Evolutionary conservation across 2,888 invertebrate species (phyloP), one percentile per base, ranked within the genome.

Genomic region (Polia nebulosa): DNA sequence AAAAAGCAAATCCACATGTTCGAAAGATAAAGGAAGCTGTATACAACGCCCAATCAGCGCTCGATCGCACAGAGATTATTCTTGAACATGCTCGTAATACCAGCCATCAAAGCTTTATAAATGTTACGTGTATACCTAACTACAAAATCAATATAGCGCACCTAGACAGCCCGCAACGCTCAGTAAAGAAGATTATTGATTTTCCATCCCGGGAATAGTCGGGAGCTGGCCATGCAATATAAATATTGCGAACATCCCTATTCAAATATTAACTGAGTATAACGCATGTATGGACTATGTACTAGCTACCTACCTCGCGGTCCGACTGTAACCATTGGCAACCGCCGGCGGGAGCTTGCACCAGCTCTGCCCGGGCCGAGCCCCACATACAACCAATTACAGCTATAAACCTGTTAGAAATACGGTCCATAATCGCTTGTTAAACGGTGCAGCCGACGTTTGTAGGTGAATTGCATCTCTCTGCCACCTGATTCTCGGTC

Each of bases 231-330:
- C 79, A 82, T 83, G 78, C 80, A 83, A 86, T 85, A 90, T 90
- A 90, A 88, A 89, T 89, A 89, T 87, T 84, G 81, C 77, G 85
- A 87, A 86, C 87, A 88, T 87, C 88, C 87, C 86, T 88, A 88
- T 87, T 90, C 91, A 90, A 90, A 90, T 90, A 90, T 90, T 89
- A 90, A 90, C 88, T 87, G 85, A 85, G 85, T 87, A 87, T 87
- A 89, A 89, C 88, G 86, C 87, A 84, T 88, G 87, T 88, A 87
- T 87, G 86, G 83, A 82, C 83, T 85, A 71, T 85, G 85, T 68
- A 79, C 58, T 75, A 57, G 11, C 67, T 72, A 72, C 51, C 34
- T 74, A 68, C 81, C 79, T 75, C 84, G 80, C 80, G 82, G 83
- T 85, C 85, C 83, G 85, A 85, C 87, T 87, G 87, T 90, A 89